Conservation (phyloP, 1,140 invertebrate species). For the Zaprionus kolodkinae region DNA sequence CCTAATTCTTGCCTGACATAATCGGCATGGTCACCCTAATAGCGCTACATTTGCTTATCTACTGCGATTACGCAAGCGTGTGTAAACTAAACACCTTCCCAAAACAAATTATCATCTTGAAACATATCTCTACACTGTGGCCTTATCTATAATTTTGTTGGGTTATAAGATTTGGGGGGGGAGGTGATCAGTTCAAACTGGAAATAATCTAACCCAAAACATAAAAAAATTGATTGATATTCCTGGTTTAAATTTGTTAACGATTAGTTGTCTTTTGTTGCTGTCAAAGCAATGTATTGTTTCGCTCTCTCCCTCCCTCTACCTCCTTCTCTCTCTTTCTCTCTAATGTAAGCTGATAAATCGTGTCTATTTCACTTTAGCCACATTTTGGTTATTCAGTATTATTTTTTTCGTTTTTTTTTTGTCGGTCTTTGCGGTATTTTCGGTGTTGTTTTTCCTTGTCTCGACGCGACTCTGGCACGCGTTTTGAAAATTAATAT, state of each 20-base stretch:
- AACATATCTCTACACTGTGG: neutral
- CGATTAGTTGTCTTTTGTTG: constrained; percentile 10
- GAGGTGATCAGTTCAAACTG: neutral
- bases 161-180: neutral
- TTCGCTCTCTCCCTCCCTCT: neutral
- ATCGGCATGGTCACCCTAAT: neutral
- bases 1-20: neutral
- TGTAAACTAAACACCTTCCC: neutral
- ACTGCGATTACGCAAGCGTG: neutral
- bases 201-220: too few species aligned
- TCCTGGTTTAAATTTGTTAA: constrained; percentile 13
- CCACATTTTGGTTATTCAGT: constrained; percentile 18
- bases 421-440: constrained; percentile 36
- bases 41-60: neutral
- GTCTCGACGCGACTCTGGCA: constrained; percentile 47
- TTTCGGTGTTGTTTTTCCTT: constrained; percentile 67
- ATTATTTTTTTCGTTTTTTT: constrained; percentile 13
- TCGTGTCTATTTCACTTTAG: constrained; percentile 53
- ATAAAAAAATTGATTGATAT: constrained; percentile 5
- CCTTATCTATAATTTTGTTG: neutral
- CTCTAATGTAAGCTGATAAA: constrained; percentile 2
- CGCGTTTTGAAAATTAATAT: constrained; percentile 81
- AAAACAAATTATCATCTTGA: neutral
- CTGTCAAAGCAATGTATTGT: constrained; percentile 6
- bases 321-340: neutral